Base-by-base conservation (phyloP, 2,888 invertebrate genomes). In the Pyrgus malvae region DNA sequence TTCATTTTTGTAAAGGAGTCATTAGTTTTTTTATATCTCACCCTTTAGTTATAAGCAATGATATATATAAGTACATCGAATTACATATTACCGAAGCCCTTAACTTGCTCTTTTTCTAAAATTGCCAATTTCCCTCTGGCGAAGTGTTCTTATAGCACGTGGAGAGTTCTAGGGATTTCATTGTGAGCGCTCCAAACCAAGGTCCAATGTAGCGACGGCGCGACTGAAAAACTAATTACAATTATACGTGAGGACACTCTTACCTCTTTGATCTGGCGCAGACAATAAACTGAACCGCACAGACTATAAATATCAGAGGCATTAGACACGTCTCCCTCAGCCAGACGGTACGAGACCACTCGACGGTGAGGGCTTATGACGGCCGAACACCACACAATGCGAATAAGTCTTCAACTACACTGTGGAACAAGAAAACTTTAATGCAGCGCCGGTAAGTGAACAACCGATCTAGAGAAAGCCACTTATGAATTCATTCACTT, bases 371-470 rank as follows among this genome's bases (percentile, higher is more conserved):
- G 33, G 54, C 54, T 46, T 54, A 46, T 54, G 54, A 46, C 54
- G 54, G 54, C 48, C 54, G 54, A 54, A 54, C 54, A 48, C 46
- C 54, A 54, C 46, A 54, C 54, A 54, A 54, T 48, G 46, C 54
- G 48, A 54, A 54, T 54, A 54, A 48, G 46, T 25, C 33, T 54
- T 48, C 46, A 41, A 48, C 54, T 54, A 46, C 12, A 33, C 40
- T 44, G 12, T 37, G 46, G 29, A 40, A 53, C 45, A 53, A 41
- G 40, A 46, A 46, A 54, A 46, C 46, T 54, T 54, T 54, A 41
- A n/a, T 21, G 27, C 42, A 16, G 42, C 23, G 7, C 16, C 27
- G 1, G 42, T 42, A 27, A 42, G 31, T n/a, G 19, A 44, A 11
- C 44, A 31, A 14, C 12, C 17, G 17, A 31, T 31, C 9, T 27